Percentiles rank a stretch among this genome's conserved stretches.
Evolutionary conservation across 2,797 vertebrate species (phyloP).

Genomic region (Lagothrix lagotricha): DNA sequence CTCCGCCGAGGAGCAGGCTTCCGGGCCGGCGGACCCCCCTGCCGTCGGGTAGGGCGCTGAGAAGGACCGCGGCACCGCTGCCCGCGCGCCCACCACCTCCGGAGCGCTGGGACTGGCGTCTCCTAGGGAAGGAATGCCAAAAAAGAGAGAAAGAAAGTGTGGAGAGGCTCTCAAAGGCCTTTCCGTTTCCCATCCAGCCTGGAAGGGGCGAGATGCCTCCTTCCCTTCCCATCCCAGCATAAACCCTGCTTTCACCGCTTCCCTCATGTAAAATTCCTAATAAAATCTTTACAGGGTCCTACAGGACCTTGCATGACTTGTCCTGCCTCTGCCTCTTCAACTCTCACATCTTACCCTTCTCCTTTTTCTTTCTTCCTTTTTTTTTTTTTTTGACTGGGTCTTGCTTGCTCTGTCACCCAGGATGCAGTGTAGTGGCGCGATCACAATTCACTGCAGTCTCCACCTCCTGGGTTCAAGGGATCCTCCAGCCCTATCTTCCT

Average conservation of each 20-base stretch:
- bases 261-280: background rate
- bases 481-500: too few species aligned
- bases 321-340: background rate
- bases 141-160: background rate
- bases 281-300: background rate
- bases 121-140: constrained; percentile 64
- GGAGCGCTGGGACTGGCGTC: constrained; percentile 74
- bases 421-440: too few species aligned
- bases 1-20: constrained; percentile 66
- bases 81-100: constrained; percentile 79
- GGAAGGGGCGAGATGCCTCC: background rate
- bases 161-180: background rate
- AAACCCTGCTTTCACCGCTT: background rate
- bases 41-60: constrained; percentile 90
- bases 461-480: too few species aligned
- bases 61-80: constrained; percentile 89
- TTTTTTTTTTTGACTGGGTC: too few species aligned
- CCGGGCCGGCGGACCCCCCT: constrained; percentile 84
- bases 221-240: too few species aligned
- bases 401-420: too few species aligned
- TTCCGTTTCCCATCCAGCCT: background rate
- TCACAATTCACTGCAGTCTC: too few species aligned
- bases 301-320: background rate
- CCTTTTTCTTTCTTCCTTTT: background rate
- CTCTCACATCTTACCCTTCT: background rate